Base-by-base conservation (phyloP, 2,113 vertebrate genomes). In the Mohoua ochrocephala region DNA sequence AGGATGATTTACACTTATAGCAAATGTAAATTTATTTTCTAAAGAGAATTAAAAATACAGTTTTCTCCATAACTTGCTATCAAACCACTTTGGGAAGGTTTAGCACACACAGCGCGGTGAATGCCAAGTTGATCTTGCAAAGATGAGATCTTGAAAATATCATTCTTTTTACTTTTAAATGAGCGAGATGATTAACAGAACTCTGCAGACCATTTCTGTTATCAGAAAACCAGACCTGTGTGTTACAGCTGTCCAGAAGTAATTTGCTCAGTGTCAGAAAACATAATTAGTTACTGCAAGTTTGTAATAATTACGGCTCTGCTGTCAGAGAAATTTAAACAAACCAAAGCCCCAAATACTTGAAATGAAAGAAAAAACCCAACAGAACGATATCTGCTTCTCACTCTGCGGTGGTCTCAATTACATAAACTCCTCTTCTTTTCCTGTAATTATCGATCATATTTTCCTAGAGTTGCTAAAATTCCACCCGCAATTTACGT, bases 21-120 rank as follows among this genome's bases (percentile, higher is more conserved):
- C 37, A 80, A 87, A 61, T 73, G 71, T 91, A 96, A 96, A 96
- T 94, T 92, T 94, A 68, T 84, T 92, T 56, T 85, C 60, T 67
- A 73, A 82, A 80, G 57, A 92, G 82, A 95, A 86, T 81, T 83
- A 84, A 94, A 94, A 77, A 64, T 68, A 61, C 1, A 69, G 21
- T 56, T 82, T 26, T 89, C 49, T 54, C 35, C 19, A 65, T 92
- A 95, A 97, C 95, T 96, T 95, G 78, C 78, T 80, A 19, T 56
- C n/a, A 81, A 85, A 68, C 15, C 22, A 23, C 63, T 78, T 44
- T 93, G 49, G 60, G 71, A 75, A 84, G 26, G 33, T 93, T 94
- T 73, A 84, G 33, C 67, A 60, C 49, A 56, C 31, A 26, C 1
- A 30, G 26, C 11, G 6, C 49, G 61, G 20, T 94, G 84, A 88